These are phyloP conservation scores for Rhinichthys osculus DNA, from an alignment of 2,797 vertebrate species.

Conservation along the genomic window DNA sequence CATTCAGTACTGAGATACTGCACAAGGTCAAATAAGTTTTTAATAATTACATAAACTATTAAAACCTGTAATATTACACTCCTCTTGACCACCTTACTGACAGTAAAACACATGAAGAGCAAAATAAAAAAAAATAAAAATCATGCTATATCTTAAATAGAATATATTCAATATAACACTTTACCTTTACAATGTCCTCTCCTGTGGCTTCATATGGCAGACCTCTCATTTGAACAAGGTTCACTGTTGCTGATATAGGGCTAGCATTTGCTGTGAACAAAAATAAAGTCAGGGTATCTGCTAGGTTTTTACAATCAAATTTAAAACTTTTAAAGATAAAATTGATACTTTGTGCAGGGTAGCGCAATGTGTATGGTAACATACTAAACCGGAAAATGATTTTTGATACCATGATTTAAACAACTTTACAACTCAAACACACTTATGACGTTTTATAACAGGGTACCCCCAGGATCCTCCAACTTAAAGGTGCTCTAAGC, in stretches of 20 bases:
- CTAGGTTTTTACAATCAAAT: not conserved
- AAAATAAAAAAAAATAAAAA: too few relatives aligned
- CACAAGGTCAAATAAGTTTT: not conserved
- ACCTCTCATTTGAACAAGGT: slow-evolving; percentile 86
- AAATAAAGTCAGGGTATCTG: not conserved
- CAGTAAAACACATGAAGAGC: not conserved
- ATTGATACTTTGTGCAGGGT: not conserved
- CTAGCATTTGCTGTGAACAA: slow-evolving; percentile 35
- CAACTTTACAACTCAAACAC: not conserved
- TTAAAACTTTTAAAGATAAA: not conserved
- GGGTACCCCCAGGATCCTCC: too few relatives aligned
- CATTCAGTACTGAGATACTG: not conserved
- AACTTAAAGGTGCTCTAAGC: too few relatives aligned
- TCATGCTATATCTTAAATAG: not conserved
- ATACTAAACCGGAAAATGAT: not conserved
- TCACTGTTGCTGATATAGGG: slow-evolving; percentile 21
- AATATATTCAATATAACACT: not conserved
- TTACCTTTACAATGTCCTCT: slow-evolving; percentile 86
- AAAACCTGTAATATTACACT: not conserved
- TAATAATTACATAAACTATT: not conserved
- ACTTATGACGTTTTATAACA: not conserved
- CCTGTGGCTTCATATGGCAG: slow-evolving; percentile 82
- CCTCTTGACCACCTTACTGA: not conserved
- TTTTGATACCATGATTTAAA: not conserved
- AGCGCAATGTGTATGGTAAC: not conserved